These are phyloP conservation scores for Naso thynnoides DNA, from an alignment of 2,797 vertebrate genomes.

Conservation along the genomic window DNA sequence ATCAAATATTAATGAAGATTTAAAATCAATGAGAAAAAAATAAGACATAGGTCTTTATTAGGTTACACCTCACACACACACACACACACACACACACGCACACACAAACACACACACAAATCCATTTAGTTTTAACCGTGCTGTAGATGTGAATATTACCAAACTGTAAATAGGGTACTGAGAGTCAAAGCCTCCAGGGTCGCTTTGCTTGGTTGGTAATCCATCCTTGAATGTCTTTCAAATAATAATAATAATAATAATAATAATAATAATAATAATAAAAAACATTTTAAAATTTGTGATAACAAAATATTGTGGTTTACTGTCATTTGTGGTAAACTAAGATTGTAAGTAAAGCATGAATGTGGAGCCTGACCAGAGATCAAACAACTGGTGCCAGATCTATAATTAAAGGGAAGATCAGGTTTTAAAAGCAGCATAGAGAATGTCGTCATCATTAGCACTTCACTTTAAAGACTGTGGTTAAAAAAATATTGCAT, in stretches of 20 bases:
- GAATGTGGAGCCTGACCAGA: not conserved
- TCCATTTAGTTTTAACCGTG: too few relatives aligned
- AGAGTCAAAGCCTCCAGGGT: too few relatives aligned
- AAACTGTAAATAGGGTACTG: too few relatives aligned
- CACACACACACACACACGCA: too few relatives aligned
- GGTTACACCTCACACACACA: too few relatives aligned
- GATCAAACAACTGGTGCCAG: not conserved
- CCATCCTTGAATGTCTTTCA: not conserved
- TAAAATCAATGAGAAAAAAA: not conserved
- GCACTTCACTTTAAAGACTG: constrained; percentile 17
- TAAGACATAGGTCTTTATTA: too few relatives aligned
- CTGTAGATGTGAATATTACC: not conserved
- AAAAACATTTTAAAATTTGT: not conserved
- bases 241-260: too few relatives aligned
- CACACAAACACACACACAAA: too few relatives aligned
- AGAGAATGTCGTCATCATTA: not conserved
- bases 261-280: too few relatives aligned
- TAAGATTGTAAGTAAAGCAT: too few relatives aligned
- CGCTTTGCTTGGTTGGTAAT: not conserved
- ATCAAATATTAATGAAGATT: not conserved
- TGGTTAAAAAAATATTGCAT: constrained; percentile 10
- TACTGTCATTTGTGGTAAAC: too few relatives aligned
- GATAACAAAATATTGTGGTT: not conserved
- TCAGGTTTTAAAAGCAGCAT: not conserved
- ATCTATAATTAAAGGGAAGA: not conserved